Evolutionary conservation across 2,797 vertebrate genomes (phyloP), one percentile per base, ranked within the genome.

Genomic region (Crypturellus tataupa): DNA sequence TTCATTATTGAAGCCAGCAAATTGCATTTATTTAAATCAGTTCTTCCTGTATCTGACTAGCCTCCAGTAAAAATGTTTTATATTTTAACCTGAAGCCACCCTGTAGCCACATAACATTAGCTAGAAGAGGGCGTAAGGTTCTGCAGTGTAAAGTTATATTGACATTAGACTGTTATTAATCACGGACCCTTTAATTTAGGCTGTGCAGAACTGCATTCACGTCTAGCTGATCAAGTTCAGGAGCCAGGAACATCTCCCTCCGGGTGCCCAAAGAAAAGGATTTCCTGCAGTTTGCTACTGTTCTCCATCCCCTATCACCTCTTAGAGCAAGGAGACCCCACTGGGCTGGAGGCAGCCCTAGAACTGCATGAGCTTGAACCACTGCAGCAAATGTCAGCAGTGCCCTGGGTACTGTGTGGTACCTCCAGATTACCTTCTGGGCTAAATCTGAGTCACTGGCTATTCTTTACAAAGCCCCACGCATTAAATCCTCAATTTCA

Each of bases 311-410:
- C 65, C 10, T 62, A 65, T n/a, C 29, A 17, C 6, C 40, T 60
- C 55, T 80, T 12, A 29, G 8, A 18, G 40, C 58, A 77, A 44
- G 5, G 39, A 90, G 56, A 72, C 5, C 23, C 21, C 56, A 77
- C 17, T 0, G 0, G 12, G 8, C 19, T 59, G 19, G 49, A 77
- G 24, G 19, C 0, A 23, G 47, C 16, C 53, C 29, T 44, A 44
- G 51, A 94, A 81, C 9, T 44, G 27, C 83, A 25, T 8, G 15
- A 91, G 21, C 6, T 44, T 40, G 6, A 81, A 56, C 7, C 37
- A 51, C 39, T 64, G 27, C 11, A 78, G 51, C 7, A 69, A 56
- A 35, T 0, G 10, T 31, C 24, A 69, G 33, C n/a, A 70, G 77
- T 49, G 27, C 5, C 8, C 12, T 1, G 8, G 12, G 23, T 68